These are phyloP conservation scores for Eudemis profundana DNA, from an alignment of 2,888 invertebrate genomes.

Conservation along the genomic window DNA sequence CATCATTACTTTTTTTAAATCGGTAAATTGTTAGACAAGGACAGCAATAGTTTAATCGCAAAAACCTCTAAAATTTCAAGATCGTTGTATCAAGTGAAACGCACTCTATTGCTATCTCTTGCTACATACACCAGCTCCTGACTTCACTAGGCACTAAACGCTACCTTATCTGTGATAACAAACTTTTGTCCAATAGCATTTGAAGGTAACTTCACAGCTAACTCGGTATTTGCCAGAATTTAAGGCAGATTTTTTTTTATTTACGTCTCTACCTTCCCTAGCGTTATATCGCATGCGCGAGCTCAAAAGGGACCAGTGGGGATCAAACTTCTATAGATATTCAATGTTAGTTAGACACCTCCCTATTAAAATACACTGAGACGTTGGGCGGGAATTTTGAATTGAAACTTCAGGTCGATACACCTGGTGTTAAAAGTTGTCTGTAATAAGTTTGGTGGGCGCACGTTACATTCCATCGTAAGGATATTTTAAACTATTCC, in stretches of 20 bases:
- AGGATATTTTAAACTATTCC: no score
- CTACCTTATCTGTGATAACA: constrained; percentile 42
- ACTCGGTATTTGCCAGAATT: constrained; percentile 32
- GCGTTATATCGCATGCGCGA: constrained; percentile 27
- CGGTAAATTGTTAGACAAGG: constrained; percentile 35
- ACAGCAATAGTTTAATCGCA: constrained; percentile 31
- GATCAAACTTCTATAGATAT: constrained; percentile 23
- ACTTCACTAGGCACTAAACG: constrained; percentile 21
- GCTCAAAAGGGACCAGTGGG: constrained; percentile 8
- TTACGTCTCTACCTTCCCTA: constrained; percentile 15
- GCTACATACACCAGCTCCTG: constrained; percentile 9
- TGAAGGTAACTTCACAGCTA: constrained; percentile 26
- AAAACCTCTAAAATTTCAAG: constrained; percentile 35
- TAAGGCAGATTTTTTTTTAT: constrained; percentile 31
- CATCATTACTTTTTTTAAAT: constrained; percentile 6
- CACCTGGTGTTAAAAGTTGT: background rate
- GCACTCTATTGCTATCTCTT: constrained; percentile 28
- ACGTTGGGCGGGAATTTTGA: constrained; percentile 25
- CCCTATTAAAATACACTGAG: background rate
- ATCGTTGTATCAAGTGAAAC: constrained; percentile 26
- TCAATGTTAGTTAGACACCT: constrained; percentile 15
- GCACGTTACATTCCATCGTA: no score
- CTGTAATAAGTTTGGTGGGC: background rate
- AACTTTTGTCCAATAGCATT: constrained; percentile 42
- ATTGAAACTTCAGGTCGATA: no score